Evolutionary conservation across 2,797 vertebrate species (phyloP).

Genomic region (Pogonophryne albipinna): DNA sequence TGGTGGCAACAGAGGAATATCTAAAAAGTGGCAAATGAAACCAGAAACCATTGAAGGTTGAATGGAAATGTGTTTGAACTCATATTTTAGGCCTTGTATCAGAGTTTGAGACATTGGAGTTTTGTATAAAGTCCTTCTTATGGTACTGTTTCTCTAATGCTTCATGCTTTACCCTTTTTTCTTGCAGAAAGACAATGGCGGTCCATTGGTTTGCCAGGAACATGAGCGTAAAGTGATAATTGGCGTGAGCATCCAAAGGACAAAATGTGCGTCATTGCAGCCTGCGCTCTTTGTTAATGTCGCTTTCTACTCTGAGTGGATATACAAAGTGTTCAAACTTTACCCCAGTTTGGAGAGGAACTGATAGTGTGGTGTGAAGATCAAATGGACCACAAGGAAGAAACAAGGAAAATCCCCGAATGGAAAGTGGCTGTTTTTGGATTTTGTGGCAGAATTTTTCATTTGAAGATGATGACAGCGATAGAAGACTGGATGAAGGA

Average conservation of each 20-base stretch:
- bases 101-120: background rate
- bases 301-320: conserved; percentile 96
- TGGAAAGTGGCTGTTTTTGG: conserved; percentile 47
- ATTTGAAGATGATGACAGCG: conserved; percentile 25
- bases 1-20: background rate
- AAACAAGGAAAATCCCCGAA: conserved; percentile 28
- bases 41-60: background rate
- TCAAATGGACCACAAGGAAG: conserved; percentile 35
- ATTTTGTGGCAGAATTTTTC: conserved; percentile 44
- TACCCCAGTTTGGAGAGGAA: conserved; percentile 81
- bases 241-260: conserved; percentile 95
- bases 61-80: background rate
- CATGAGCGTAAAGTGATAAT: conserved; percentile 92
- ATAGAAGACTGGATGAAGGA: conserved; percentile 50
- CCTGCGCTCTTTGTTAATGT: conserved; percentile 96
- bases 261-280: conserved; percentile 92
- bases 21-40: background rate
- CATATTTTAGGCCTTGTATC: background rate
- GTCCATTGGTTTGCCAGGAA: conserved; percentile 94
- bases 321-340: conserved; percentile 92
- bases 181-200: conserved; percentile 93
- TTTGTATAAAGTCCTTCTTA: background rate
- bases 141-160: conserved; percentile 19
- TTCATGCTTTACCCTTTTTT: background rate
- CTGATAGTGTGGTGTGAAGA: conserved; percentile 55